These are phyloP conservation scores for Sinonovacula constricta DNA, from an alignment of 1,140 invertebrate genomes.

Conservation along the genomic window DNA sequence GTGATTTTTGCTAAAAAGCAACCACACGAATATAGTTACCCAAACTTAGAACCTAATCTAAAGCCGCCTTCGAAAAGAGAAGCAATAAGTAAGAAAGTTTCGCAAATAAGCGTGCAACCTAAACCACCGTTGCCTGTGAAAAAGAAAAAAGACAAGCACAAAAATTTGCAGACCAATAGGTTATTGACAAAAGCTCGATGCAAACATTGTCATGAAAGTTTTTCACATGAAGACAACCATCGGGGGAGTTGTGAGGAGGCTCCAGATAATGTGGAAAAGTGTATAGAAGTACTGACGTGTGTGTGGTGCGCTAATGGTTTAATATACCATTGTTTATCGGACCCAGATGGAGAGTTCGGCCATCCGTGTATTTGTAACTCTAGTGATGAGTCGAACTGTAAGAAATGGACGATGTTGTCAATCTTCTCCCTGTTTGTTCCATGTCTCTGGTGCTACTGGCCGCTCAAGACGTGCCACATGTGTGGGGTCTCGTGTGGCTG, in stretches of 20 bases:
- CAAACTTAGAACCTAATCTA: conserved; percentile 71
- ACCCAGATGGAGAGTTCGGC: conserved; percentile 82
- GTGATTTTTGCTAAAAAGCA: conserved; percentile 86
- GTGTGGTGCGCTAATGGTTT: conserved; percentile 89
- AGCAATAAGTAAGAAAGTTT: conserved; percentile 59
- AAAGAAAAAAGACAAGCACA: conserved; percentile 57
- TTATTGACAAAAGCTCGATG: conserved; percentile 71
- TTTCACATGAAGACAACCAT: conserved; percentile 87
- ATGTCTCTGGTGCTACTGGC: conserved; percentile 95
- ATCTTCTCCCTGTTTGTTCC: conserved; percentile 92
- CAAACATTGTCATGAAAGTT: conserved; percentile 80
- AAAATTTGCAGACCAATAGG: conserved; percentile 47
- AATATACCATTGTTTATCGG: conserved; percentile 95
- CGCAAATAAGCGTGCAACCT: conserved; percentile 51
- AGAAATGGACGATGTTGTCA: conserved; percentile 89
- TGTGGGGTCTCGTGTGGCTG: conserved; percentile 88
- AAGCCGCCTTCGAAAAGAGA: conserved; percentile 69
- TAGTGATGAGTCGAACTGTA: conserved; percentile 73
- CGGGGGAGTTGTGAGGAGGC: conserved; percentile 92
- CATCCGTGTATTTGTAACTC: conserved; percentile 79
- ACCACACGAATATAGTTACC: conserved; percentile 75
- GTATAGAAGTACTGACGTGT: conserved; percentile 90
- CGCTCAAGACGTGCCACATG: conserved; percentile 89
- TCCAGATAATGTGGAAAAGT: conserved; percentile 89
- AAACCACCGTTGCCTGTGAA: conserved; percentile 71